These are phyloP conservation scores for Mus pahari DNA, from an alignment of 2,113 vertebrate species.

Conservation along the genomic window DNA sequence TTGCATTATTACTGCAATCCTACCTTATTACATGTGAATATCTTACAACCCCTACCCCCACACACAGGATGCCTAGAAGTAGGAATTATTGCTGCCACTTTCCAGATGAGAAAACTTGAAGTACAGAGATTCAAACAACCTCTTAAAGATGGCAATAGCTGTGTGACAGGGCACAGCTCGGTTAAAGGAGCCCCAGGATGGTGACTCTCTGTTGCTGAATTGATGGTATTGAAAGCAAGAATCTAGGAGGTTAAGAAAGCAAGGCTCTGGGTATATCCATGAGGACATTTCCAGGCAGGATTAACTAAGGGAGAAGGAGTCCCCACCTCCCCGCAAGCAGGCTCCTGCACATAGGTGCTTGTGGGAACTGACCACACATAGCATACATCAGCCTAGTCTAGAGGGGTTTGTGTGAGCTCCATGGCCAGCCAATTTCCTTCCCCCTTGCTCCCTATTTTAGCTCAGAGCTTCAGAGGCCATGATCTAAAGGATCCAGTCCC, in stretches of 20 bases:
- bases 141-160: conserved; percentile 5
- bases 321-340: background rate
- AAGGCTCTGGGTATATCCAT: background rate
- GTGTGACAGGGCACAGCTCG: background rate
- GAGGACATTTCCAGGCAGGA: background rate
- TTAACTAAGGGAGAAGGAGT: background rate
- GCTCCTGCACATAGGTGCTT: too few relatives aligned
- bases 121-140: background rate
- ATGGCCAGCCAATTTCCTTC: background rate
- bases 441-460: background rate
- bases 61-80: background rate
- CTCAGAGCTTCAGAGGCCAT: background rate
- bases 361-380: background rate
- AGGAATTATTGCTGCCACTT: background rate
- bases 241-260: background rate
- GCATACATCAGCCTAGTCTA: background rate
- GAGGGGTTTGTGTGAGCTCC: background rate
- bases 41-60: background rate
- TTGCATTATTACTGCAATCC: background rate
- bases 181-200: background rate
- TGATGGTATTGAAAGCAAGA: background rate
- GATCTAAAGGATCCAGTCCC: background rate
- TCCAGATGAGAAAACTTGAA: conserved; percentile 35
- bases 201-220: background rate
- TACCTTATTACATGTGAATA: background rate